A percentile compares a stretch with the other conserved stretches of the same genome.
Evolutionary conservation across 2,888 invertebrate genomes (phyloP).

Genomic region (Luffia ferchaultella): DNA sequence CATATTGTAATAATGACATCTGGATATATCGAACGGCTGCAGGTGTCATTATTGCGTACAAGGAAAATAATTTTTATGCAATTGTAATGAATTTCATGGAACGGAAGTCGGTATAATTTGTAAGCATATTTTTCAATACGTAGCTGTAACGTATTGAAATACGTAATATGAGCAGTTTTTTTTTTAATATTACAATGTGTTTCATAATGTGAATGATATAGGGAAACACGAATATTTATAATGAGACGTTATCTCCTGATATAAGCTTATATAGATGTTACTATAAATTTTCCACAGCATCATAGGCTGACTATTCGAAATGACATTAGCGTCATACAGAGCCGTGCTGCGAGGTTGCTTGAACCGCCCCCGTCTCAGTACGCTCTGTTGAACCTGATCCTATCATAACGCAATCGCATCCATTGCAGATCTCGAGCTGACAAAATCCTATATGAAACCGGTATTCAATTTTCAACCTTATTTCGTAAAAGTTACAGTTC

Average conservation of each 20-base stretch:
- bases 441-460: constrained; percentile 23
- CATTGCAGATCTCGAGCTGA: constrained; percentile 22
- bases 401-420: constrained; percentile 63
- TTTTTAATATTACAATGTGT: no score
- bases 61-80: not conserved
- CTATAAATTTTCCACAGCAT: no score
- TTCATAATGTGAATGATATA: no score
- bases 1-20: no score
- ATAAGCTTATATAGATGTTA: no score
- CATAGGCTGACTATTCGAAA: constrained; percentile 33
- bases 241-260: no score
- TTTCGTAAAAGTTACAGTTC: constrained; percentile 9
- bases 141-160: no score
- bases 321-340: constrained; percentile 46
- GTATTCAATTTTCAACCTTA: constrained; percentile 27
- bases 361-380: constrained; percentile 28
- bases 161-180: no score
- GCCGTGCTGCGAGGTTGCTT: constrained; percentile 27
- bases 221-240: no score
- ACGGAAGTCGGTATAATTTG: not conserved
- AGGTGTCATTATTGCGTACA: no score
- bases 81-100: not conserved
- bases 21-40: no score
- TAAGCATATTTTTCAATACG: no score
- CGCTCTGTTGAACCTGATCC: constrained; percentile 58